Evolutionary conservation across 1,140 invertebrate species (phyloP), one percentile per base, ranked within the genome.

Genomic region (Drosophila oshimai): DNA sequence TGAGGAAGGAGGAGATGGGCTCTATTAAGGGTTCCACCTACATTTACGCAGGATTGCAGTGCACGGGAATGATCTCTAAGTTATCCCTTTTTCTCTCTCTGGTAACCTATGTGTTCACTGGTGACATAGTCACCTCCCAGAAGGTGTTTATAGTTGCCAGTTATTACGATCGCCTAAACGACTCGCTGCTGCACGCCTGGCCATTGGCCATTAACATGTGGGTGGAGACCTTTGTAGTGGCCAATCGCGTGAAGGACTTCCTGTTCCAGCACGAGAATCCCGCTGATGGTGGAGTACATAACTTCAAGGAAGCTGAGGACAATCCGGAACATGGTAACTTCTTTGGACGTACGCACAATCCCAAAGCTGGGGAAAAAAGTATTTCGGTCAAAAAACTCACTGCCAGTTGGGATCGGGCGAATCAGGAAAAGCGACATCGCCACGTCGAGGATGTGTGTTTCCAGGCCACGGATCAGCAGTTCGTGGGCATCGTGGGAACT

Each of bases 401-500:
- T 0, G 91, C 91, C 9, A 92, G 92, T 60, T 93, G 92, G 92
- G 90, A 91, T 39, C 54, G 44, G 10, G 42, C 31, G 9, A 64
- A 50, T 0, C 64, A 83, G 13, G 84, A 89, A 34, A 90, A 88
- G 22, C 73, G 68, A 0, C 55, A 68, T 7, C 50, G 92, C 0
- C 91, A 91, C 34, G 91, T 94, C 18, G 83, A 95, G 2, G 92
- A 90, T 22, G 80, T 95, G 1, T 89, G 81, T 2, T 84, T 88
- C 10, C 57, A 73, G 31, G 91, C 94, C 0, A 89, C 87, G 60
- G 89, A 92, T 4, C 93, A 93, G 6, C 92, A 94, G 64, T 91
- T 96, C 2, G 77, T 95, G 3, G 94, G 94, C 1, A 92, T 96
- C 1, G 93, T 96, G 36, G 97, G 97, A 18, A 93, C 94, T 42